A percentile compares a stretch with the other conserved stretches of the same genome.
Conservation (phyloP, 92 coral and sea anemone genomes). For the Epizoanthus rinbou region DNA sequence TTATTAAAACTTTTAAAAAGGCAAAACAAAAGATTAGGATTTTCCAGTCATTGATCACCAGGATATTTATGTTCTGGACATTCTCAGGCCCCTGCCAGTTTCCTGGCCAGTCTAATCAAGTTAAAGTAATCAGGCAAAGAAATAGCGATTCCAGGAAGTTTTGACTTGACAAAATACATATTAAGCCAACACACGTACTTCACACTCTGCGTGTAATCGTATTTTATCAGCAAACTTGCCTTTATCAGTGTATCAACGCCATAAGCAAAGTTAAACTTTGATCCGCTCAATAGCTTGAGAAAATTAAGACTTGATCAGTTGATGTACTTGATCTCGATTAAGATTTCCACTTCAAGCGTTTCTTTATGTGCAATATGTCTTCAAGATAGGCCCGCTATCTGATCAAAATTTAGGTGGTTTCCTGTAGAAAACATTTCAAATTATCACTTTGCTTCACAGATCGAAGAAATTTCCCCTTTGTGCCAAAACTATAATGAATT, state of each 20-base stretch:
- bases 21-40: conserved; percentile 18
- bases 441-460: conserved; percentile 73
- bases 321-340: conserved; percentile 62
- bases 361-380: conserved; percentile 64
- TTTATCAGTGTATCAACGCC: conserved; percentile 44
- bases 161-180: conserved; percentile 21
- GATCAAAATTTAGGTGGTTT: conserved; percentile 81
- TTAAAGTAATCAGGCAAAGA: conserved; percentile 18
- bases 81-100: conserved; percentile 35
- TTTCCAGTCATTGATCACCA: conserved; percentile 22
- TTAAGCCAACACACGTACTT: conserved; percentile 33
- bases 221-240: conserved; percentile 31
- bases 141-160: conserved; percentile 43
- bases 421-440: conserved; percentile 87
- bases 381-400: conserved; percentile 75
- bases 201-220: conserved; percentile 41
- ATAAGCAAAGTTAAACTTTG: conserved; percentile 45
- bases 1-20: neutral
- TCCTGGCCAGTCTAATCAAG: conserved; percentile 49
- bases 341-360: conserved; percentile 55
- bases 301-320: conserved; percentile 34
- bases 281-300: conserved; percentile 42
- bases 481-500: conserved; percentile 53
- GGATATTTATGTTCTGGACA: conserved; percentile 27
- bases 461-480: conserved; percentile 47